Percentiles rank a stretch among this genome's conserved stretches.
Evolutionary conservation across 1,140 invertebrate genomes (phyloP).

Genomic region (Drosophila orena): DNA sequence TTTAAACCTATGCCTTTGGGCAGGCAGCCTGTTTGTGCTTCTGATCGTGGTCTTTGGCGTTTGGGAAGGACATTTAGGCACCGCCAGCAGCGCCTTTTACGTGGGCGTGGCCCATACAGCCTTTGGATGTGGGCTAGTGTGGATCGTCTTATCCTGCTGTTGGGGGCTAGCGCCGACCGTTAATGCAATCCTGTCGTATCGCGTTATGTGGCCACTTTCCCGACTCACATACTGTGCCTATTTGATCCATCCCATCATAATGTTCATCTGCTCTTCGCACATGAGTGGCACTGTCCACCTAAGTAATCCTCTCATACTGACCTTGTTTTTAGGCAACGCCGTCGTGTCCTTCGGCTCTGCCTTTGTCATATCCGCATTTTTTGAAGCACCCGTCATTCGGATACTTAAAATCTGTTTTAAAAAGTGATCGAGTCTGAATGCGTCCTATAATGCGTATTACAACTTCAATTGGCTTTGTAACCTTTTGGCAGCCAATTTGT

Average conservation of each 20-base stretch:
- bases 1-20: slow-evolving; percentile 87
- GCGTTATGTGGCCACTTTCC: slow-evolving; percentile 92
- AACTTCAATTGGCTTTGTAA: slow-evolving; percentile 16
- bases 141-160: slow-evolving; percentile 93
- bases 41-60: slow-evolving; percentile 91
- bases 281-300: slow-evolving; percentile 92
- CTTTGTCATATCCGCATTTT: slow-evolving; percentile 90
- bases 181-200: slow-evolving; percentile 91
- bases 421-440: slow-evolving; percentile 37
- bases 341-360: slow-evolving; percentile 91
- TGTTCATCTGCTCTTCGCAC: slow-evolving; percentile 91
- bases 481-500: slow-evolving; percentile 14
- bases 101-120: slow-evolving; percentile 88
- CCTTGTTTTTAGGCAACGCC: slow-evolving; percentile 91
- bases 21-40: slow-evolving; percentile 87
- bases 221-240: slow-evolving; percentile 96
- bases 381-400: slow-evolving; percentile 92
- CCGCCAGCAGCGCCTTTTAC: slow-evolving; percentile 89
- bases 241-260: slow-evolving; percentile 94
- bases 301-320: slow-evolving; percentile 89
- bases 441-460: not conserved
- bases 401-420: slow-evolving; percentile 89
- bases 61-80: slow-evolving; percentile 89
- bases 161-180: slow-evolving; percentile 90
- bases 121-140: slow-evolving; percentile 91